Conservation (phyloP, 2,888 invertebrate species). For the Cacoxenus indagator region DNA sequence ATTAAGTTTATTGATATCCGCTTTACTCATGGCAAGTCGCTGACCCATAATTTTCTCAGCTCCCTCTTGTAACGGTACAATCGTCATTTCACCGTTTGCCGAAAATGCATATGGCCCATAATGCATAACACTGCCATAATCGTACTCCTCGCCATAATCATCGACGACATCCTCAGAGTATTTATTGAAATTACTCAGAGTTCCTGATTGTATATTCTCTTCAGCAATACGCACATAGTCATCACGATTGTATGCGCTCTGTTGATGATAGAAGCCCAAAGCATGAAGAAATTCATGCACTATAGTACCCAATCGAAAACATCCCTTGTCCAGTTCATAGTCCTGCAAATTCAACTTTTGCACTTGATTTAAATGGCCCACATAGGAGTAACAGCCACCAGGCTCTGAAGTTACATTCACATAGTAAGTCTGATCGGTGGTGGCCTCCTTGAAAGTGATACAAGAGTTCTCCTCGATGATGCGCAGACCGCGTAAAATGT, state of each 20-base stretch:
- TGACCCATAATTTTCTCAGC: conserved; percentile 49
- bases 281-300: conserved; percentile 85
- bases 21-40: conserved; percentile 53
- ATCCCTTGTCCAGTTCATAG: conserved; percentile 57
- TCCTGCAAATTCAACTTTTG: conserved; percentile 61
- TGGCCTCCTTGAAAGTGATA: conserved; percentile 77
- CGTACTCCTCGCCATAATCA: conserved; percentile 79
- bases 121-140: conserved; percentile 86
- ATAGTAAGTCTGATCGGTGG: conserved; percentile 59
- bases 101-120: conserved; percentile 82
- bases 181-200: conserved; percentile 79
- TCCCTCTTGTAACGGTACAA: conserved; percentile 71
- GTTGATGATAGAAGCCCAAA: conserved; percentile 84
- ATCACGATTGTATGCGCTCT: conserved; percentile 82
- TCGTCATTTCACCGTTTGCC: conserved; percentile 78
- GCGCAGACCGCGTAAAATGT: conserved; percentile 78
- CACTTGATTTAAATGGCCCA: conserved; percentile 75
- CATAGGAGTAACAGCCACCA: conserved; percentile 82
- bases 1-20: conserved; percentile 62
- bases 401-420: conserved; percentile 55
- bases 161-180: conserved; percentile 73
- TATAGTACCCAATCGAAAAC: conserved; percentile 73
- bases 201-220: conserved; percentile 72
- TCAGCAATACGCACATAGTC: conserved; percentile 75
- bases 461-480: conserved; percentile 82